These are phyloP conservation scores for Steinernema feltiae DNA, from an alignment of 1,140 invertebrate genomes.

Conservation along the genomic window DNA sequence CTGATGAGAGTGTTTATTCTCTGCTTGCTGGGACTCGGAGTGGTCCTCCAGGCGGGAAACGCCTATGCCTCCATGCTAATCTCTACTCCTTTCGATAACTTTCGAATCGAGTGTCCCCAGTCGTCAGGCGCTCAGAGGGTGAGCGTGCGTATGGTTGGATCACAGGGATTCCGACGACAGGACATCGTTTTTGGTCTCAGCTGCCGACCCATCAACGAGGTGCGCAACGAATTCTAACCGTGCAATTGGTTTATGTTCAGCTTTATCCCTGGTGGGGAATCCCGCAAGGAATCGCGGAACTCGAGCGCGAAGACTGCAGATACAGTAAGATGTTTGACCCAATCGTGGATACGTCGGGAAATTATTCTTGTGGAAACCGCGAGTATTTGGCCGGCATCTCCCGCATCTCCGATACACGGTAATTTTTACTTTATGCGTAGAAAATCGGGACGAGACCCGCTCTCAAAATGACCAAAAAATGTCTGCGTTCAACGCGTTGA, in stretches of 20 bases:
- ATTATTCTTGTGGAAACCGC: slow-evolving; percentile 42
- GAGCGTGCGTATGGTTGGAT: slow-evolving; percentile 54
- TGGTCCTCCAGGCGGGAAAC: neutral
- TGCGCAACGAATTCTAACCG: slow-evolving; percentile 1
- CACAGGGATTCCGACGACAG: slow-evolving; percentile 52
- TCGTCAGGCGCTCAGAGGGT: slow-evolving; percentile 30
- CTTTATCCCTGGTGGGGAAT: slow-evolving; percentile 55
- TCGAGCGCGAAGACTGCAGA: slow-evolving; percentile 52
- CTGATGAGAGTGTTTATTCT: neutral
- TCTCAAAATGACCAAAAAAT: no score
- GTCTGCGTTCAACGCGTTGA: no score
- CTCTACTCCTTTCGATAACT: slow-evolving; percentile 55
- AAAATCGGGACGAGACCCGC: no score
- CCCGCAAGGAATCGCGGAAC: slow-evolving; percentile 45
- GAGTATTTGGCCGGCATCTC: slow-evolving; percentile 54
- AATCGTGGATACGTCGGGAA: slow-evolving; percentile 42
- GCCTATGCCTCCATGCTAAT: slow-evolving; percentile 43
- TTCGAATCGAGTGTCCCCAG: slow-evolving; percentile 56
- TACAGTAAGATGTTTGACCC: slow-evolving; percentile 53
- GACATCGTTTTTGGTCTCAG: slow-evolving; percentile 52
- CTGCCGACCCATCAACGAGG: slow-evolving; percentile 36
- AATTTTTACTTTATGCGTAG: neutral
- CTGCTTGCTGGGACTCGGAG: neutral
- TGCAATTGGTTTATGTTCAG: slow-evolving; percentile 36
- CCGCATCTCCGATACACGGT: slow-evolving; percentile 54